Base-by-base conservation (phyloP, 2,888 invertebrate species). In the Orthonevra nobilis region DNA sequence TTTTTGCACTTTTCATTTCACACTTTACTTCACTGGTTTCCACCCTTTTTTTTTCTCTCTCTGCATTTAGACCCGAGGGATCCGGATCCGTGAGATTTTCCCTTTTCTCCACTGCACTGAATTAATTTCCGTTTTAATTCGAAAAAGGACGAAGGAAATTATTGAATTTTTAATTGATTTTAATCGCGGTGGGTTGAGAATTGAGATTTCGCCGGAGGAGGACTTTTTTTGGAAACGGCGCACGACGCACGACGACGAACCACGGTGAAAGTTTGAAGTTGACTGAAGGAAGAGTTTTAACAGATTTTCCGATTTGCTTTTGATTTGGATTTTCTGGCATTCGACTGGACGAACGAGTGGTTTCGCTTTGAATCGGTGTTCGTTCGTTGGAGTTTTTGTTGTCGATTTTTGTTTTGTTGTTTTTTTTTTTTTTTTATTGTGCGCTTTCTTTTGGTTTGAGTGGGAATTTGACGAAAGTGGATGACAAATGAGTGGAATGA, bases 31-130 rank as follows among this genome's bases (percentile, higher is more conserved):
- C 58, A 72, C 64, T 60, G 73, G 79, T 79, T 79, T 79, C 79
- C 79, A 79, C 79, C 79, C 79, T 79, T 73, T 77, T 73, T 63
- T 64, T 63, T 50, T n/a, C n/a, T n/a, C n/a, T n/a, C 40, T 36
- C 50, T 58, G 58, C 72, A 64, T 68, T 61, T 48, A 34, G 40
- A n/a, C n/a, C 46, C 15, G 46, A n/a, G 20, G 38, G 26, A 32
- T 30, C 23, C 9, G 28, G 30, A 12, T 30, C 23, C 9, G 28
- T 30, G n/a, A 42, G 56, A 60, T 56, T 56, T 63, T 44, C 36
- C 56, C 40, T 34, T 63, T 63, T 54, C 10, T 17, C n/a, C 56
- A 30, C 19, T n/a, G 28, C 56, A 48, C 50, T 14, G 6, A 23
- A 23, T 20, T 14, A 7, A 36, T 50, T 19, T n/a, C n/a, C n/a